These are phyloP conservation scores for Albula goreensis DNA, from an alignment of 2,113 vertebrate species.

Conservation along the genomic window DNA sequence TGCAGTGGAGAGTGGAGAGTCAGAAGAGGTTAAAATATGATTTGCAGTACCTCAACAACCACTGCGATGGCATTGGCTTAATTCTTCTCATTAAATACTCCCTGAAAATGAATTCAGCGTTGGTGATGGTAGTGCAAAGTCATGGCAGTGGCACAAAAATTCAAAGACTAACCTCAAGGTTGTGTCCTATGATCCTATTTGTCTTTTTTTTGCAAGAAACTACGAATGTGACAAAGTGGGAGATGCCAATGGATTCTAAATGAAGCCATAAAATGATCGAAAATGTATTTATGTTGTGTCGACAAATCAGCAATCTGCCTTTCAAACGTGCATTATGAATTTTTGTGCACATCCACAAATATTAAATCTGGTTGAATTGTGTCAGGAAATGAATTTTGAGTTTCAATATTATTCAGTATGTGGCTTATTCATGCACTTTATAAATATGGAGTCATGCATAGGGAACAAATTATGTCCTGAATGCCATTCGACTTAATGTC, in stretches of 20 bases:
- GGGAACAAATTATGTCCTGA: neutral
- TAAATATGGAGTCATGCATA: neutral
- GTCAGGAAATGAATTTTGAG: neutral
- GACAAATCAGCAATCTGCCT: conserved; percentile 8
- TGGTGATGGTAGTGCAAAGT: neutral
- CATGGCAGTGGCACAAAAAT: neutral
- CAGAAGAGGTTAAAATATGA: neutral
- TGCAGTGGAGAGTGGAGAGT: neutral
- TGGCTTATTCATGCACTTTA: conserved; percentile 25
- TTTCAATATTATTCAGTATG: neutral
- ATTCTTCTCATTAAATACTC: neutral
- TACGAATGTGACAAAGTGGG: neutral
- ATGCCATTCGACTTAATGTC: neutral
- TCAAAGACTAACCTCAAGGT: neutral
- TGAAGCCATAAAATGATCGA: conserved; percentile 1
- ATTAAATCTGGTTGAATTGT: neutral
- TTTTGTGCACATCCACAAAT: neutral
- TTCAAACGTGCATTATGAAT: neutral
- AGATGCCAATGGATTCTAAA: neutral
- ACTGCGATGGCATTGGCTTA: neutral
- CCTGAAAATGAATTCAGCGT: neutral
- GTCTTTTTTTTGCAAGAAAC: neutral
- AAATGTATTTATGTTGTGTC: conserved; percentile 1
- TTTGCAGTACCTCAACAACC: neutral
- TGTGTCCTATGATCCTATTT: neutral